Percentiles rank a stretch among this genome's conserved stretches.
Evolutionary conservation across 2,888 invertebrate species (phyloP).

Genomic region (Adela reaumurella): DNA sequence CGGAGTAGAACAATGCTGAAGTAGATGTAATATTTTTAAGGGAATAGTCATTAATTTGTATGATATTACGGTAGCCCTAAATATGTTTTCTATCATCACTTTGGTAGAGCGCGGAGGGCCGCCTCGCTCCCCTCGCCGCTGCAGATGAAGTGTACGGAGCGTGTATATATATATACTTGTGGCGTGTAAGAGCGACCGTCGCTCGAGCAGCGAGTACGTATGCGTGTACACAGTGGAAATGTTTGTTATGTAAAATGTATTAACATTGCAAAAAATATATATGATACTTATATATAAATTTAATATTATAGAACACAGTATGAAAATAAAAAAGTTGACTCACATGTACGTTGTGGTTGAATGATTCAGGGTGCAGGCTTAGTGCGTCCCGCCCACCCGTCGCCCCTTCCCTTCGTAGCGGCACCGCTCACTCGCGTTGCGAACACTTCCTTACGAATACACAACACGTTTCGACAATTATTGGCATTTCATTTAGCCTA

Average conservation of each 20-base stretch:
- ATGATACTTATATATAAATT: constrained; percentile 53
- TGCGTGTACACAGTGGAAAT: constrained; percentile 51
- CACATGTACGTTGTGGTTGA: constrained; percentile 36
- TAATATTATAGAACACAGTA: constrained; percentile 57
- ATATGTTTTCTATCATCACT: constrained; percentile 48
- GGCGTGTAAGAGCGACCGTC: constrained; percentile 13
- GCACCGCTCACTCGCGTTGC: neutral
- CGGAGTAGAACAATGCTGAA: constrained; percentile 53
- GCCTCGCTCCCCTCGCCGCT: constrained; percentile 16
- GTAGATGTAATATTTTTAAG: constrained; percentile 54
- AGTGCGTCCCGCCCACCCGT: constrained; percentile 20
- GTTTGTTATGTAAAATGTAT: constrained; percentile 57
- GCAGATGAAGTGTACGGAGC: neutral
- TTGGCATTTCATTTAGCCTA: constrained; percentile 42
- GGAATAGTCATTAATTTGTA: constrained; percentile 58
- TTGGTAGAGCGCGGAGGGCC: constrained; percentile 22
- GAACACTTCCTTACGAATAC: constrained; percentile 29
- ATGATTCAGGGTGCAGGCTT: constrained; percentile 43
- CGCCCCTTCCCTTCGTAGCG: neutral
- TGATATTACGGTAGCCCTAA: constrained; percentile 53
- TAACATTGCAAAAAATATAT: constrained; percentile 56
- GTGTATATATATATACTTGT: neutral
- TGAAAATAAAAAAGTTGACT: constrained; percentile 54
- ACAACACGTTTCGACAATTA: constrained; percentile 43
- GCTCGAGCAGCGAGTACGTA: constrained; percentile 30